phyloP scores from a whole-genome alignment of 2,797 vertebrate genomes.

The Leptodactylus fallax region DNA sequence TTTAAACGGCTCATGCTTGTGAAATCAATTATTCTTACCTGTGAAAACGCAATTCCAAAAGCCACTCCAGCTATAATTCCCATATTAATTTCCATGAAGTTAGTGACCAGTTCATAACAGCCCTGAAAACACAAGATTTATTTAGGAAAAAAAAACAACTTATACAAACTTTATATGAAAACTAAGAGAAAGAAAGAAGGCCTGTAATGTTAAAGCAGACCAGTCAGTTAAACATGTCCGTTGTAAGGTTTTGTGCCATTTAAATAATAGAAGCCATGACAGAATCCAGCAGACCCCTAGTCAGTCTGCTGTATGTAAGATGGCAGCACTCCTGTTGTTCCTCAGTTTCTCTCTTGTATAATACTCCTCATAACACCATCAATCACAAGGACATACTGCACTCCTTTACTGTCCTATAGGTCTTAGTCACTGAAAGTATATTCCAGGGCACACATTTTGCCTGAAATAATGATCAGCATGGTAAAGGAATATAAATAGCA shows the following conservation, averaged over 20 bases:
- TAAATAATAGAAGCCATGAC: too few relatives aligned
- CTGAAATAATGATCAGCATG: too few relatives aligned
- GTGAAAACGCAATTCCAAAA: slow-evolving; percentile 94
- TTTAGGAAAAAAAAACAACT: background rate
- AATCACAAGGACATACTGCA: background rate
- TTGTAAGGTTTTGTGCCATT: too few relatives aligned
- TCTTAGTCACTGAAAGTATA: too few relatives aligned
- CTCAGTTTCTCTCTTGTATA: background rate
- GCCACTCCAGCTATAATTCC: slow-evolving; percentile 95
- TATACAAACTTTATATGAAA: background rate
- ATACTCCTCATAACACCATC: background rate
- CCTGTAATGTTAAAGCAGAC: too few relatives aligned
- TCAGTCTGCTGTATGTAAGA: too few relatives aligned
- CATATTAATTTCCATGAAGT: slow-evolving; percentile 94
- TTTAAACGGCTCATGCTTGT: background rate
- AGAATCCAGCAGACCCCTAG: too few relatives aligned
- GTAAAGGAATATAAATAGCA: too few relatives aligned
- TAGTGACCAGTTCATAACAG: slow-evolving; percentile 92
- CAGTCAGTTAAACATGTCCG: too few relatives aligned
- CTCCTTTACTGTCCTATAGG: background rate
- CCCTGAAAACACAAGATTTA: slow-evolving; percentile 77
- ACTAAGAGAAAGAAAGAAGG: background rate
- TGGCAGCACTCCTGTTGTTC: too few relatives aligned
- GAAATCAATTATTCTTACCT: slow-evolving; percentile 76
- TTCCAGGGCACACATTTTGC: too few relatives aligned